These are phyloP conservation scores for Lanistes nyassanus DNA, from an alignment of 1,140 invertebrate species.

Conservation along the genomic window DNA sequence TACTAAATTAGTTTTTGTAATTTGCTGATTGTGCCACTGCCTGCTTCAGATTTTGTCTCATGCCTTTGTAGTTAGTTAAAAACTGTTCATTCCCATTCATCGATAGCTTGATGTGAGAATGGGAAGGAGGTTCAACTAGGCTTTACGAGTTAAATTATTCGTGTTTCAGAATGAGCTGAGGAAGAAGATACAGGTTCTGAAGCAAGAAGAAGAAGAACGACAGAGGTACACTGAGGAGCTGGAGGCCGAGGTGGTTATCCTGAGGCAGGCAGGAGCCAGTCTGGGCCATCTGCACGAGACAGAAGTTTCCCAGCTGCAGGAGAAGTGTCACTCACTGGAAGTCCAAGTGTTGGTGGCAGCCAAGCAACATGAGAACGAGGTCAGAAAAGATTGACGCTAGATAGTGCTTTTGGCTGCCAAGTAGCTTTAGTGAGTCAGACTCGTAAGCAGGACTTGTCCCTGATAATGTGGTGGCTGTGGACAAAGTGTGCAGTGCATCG, in stretches of 20 bases:
- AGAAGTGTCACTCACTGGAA: constrained; percentile 18
- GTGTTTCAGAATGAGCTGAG: neutral
- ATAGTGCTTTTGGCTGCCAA: too few species aligned
- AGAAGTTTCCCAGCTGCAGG: constrained; percentile 1
- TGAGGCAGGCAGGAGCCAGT: constrained; percentile 5
- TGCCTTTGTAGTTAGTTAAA: too few species aligned
- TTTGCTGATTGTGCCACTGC: too few species aligned
- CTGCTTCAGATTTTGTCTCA: too few species aligned
- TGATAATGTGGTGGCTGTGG: too few species aligned
- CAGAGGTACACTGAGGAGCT: constrained; percentile 1
- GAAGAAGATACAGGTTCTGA: constrained; percentile 5
- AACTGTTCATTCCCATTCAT: too few species aligned
- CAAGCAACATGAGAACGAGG: constrained; percentile 12
- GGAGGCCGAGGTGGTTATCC: neutral
- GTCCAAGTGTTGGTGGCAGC: neutral
- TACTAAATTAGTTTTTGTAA: too few species aligned
- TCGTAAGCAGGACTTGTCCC: too few species aligned
- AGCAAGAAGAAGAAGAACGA: constrained; percentile 10
- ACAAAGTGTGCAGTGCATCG: too few species aligned
- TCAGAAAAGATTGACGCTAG: neutral
- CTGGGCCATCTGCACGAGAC: neutral
- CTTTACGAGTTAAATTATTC: neutral
- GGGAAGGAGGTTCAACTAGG: too few species aligned
- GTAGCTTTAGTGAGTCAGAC: too few species aligned
- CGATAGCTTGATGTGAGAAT: too few species aligned